Evolutionary conservation across 2,797 vertebrate species (phyloP).

Genomic region (Hybognathus amarus): DNA sequence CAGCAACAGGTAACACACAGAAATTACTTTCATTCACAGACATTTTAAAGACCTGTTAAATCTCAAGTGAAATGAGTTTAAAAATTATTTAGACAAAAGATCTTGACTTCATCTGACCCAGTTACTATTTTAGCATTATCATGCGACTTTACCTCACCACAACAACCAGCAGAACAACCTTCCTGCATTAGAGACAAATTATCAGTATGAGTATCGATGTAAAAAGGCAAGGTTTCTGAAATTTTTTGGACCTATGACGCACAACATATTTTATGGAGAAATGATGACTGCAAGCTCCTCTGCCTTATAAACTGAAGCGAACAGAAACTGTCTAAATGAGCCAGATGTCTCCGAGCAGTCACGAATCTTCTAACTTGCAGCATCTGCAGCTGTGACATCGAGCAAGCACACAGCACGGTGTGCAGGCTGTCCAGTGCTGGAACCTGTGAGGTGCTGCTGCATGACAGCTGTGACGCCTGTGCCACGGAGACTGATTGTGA

Average conservation of each 20-base stretch:
- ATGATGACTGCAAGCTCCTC: not conserved
- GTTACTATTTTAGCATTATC: slow-evolving; percentile 48
- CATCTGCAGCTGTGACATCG: slow-evolving; percentile 96
- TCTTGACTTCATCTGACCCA: slow-evolving; percentile 55
- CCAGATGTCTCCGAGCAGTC: not conserved
- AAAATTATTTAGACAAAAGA: slow-evolving; percentile 59
- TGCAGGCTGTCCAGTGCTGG: slow-evolving; percentile 94
- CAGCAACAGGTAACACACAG: slow-evolving; percentile 88
- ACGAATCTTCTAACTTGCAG: slow-evolving; percentile 67
- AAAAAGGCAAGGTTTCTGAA: not conserved
- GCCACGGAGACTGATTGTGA: slow-evolving; percentile 95
- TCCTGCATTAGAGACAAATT: not conserved
- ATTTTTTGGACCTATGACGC: not conserved
- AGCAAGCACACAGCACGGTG: slow-evolving; percentile 96
- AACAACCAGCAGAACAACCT: not conserved
- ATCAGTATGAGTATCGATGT: not conserved
- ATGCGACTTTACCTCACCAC: slow-evolving; percentile 1
- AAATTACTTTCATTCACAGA: not conserved
- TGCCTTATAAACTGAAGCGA: not conserved
- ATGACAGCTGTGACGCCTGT: slow-evolving; percentile 96
- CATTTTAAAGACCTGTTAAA: not conserved
- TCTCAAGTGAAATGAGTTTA: slow-evolving; percentile 42
- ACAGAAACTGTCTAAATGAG: not conserved
- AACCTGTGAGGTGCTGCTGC: slow-evolving; percentile 96
- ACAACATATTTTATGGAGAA: slow-evolving; percentile 25